phyloP scores from a whole-genome alignment of 2,113 vertebrate species.

The Protobothrops mucrosquamatus region DNA sequence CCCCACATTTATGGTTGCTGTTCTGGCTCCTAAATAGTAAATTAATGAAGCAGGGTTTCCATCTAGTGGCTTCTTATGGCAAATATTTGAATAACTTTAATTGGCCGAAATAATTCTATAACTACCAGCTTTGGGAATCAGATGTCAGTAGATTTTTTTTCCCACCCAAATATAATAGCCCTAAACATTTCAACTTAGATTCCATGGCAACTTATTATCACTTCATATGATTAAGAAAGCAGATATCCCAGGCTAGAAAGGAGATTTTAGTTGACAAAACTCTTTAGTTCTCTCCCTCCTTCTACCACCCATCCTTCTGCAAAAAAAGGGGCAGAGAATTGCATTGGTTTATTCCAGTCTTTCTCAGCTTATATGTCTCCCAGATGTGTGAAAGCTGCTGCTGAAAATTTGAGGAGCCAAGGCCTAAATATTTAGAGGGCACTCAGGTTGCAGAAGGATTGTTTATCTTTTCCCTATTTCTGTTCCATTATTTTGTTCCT shows the following conservation, averaged over 20 bases:
- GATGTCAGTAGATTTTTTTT: not conserved
- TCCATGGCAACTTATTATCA: not conserved
- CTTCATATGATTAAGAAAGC: not conserved
- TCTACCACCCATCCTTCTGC: not conserved
- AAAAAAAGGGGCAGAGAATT: not conserved
- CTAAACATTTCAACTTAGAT: not conserved
- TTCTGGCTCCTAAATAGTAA: not conserved
- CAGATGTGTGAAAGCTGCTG: not conserved
- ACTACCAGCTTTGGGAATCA: not conserved
- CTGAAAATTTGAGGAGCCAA: not conserved
- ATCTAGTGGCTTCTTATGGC: constrained; percentile 5
- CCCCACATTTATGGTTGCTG: not conserved
- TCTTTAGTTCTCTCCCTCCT: not conserved
- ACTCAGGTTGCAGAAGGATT: not conserved
- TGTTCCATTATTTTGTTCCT: not conserved
- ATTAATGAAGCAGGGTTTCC: not conserved
- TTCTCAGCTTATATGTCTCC: not conserved
- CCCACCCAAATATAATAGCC: not conserved
- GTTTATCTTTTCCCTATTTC: not conserved
- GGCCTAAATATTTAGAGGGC: not conserved
- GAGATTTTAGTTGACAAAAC: not conserved
- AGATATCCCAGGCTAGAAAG: not conserved
- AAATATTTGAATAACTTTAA: not conserved
- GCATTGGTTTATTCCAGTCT: not conserved
- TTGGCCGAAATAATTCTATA: not conserved